Base-by-base conservation (phyloP, 2,113 vertebrate genomes). In the Ammodramus savannarum region DNA sequence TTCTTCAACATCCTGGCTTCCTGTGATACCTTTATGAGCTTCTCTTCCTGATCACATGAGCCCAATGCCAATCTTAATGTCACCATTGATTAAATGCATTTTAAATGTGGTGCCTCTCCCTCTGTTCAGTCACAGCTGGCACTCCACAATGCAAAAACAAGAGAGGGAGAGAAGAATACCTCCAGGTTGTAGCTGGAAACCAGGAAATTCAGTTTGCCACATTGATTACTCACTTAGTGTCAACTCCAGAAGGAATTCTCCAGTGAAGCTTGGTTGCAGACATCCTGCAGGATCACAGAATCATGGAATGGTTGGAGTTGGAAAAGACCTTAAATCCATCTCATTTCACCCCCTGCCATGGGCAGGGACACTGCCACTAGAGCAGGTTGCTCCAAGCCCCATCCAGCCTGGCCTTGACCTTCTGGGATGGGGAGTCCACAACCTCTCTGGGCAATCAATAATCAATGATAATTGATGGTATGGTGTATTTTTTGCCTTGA, bases 401-500 rank as follows among this genome's bases (percentile, higher is more conserved):
- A 41, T 55, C 29, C 55, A 83, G 21, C 20, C 20, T 46, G 39
- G 39, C 17, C 46, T 76, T 36, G 26, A 41, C 31, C 8, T 41
- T 55, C 39, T 48, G 26, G 10, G 55, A 13, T 36, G 17, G 5
- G 17, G 31, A 55, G 39, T 55, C 34, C 34, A 48, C 14, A 16
- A 2, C 2, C 12, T 69, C 34, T 55, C 55, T 36, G 63, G 17
- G 26, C 14, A 62, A 36, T 9, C 54, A 11, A 16, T 62, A 41
- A 54, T 54, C 31, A 41, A 6, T 61, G 36, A 27, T 43, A 77
- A 77, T 14, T 32, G 34, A 51, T n/a, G 6, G 32, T 39, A 36
- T 0, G 0, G 15, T 32, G 26, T 22, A 7, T 29, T 85, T 68
- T 58, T 73, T 19, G 57, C 49, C 19, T 36, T 41, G 32, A 29